A percentile compares a stretch with the other conserved stretches of the same genome.
Evolutionary conservation across 2,888 invertebrate species (phyloP).

Genomic region (Stictocephala bisonia): DNA sequence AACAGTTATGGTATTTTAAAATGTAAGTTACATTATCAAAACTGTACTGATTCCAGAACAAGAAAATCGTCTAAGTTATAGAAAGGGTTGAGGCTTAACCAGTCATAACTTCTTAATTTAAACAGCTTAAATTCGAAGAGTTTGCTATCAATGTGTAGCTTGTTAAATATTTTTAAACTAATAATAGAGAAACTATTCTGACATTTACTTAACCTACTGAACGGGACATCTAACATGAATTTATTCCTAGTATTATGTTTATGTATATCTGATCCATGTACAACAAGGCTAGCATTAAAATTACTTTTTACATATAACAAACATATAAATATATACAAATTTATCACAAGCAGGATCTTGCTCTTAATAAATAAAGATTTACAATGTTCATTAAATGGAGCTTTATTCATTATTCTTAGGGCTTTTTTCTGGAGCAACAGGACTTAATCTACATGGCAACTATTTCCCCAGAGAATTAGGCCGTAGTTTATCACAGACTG

Average conservation of each 20-base stretch:
- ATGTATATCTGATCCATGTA: not conserved
- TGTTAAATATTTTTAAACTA: no score
- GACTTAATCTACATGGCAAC: not conserved
- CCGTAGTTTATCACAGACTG: not conserved
- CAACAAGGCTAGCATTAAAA: not conserved
- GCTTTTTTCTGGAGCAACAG: not conserved
- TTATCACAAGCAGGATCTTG: not conserved
- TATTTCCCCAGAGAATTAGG: not conserved
- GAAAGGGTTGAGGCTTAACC: no score
- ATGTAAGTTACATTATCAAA: no score
- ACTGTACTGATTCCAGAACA: no score
- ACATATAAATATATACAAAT: not conserved
- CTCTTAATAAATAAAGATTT: not conserved
- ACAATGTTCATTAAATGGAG: not conserved
- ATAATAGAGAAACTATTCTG: no score
- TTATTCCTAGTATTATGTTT: not conserved
- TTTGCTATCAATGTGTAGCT: not conserved
- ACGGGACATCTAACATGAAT: not conserved
- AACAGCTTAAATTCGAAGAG: no score
- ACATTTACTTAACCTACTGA: slow-evolving; percentile 1
- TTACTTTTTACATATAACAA: not conserved
- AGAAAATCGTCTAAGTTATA: no score
- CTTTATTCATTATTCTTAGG: not conserved
- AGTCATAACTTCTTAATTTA: no score
- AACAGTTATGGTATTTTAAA: no score